Conservation (phyloP, 1,140 invertebrate genomes). For the Euschistus heros region DNA sequence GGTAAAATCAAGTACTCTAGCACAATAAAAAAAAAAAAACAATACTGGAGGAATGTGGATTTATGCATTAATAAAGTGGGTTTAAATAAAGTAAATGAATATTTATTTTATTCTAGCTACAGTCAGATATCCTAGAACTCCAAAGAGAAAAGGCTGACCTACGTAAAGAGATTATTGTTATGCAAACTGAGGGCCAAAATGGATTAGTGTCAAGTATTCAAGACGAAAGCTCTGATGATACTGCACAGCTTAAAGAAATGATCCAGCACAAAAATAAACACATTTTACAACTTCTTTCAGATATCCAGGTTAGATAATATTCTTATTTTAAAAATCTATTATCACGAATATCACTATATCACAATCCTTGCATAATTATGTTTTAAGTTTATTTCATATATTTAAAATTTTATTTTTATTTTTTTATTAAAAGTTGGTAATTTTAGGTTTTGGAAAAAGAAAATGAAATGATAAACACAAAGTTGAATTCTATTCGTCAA, state of each 20-base stretch:
- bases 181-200: constrained; percentile 27
- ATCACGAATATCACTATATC: constrained; percentile 6
- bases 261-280: constrained; percentile 52
- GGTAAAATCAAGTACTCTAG: no score
- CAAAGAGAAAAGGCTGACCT: constrained; percentile 40
- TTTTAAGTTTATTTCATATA: constrained; percentile 13
- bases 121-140: constrained; percentile 39
- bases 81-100: no score
- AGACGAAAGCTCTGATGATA: constrained; percentile 31
- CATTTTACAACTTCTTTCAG: constrained; percentile 49
- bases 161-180: constrained; percentile 35
- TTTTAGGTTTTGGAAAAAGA: constrained; percentile 51
- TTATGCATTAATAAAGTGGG: no score
- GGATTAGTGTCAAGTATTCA: background rate
- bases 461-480: constrained; percentile 47
- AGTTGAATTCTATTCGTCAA: constrained; percentile 44
- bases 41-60: no score
- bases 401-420: background rate
- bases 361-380: no score
- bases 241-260: constrained; percentile 42
- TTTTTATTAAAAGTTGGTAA: background rate
- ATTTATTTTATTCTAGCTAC: constrained; percentile 29
- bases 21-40: no score
- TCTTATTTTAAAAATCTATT: constrained; percentile 16
- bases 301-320: constrained; percentile 45